These are phyloP conservation scores for Taxidea taxus DNA, from an alignment of 2,113 vertebrate species.

Conservation along the genomic window DNA sequence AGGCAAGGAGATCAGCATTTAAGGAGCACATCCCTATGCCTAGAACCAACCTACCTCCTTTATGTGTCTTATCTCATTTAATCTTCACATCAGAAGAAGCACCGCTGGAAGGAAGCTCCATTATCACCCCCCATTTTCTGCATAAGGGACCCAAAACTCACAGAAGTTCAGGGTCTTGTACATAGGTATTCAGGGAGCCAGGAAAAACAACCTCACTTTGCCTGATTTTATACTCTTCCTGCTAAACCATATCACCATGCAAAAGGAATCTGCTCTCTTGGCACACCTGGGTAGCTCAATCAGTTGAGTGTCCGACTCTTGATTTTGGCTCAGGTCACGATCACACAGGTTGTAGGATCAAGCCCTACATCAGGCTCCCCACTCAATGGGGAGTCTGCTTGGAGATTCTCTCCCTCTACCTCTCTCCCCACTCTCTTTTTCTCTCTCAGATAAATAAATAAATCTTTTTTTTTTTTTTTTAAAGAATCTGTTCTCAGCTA, in stretches of 20 bases:
- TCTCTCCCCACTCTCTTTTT: neutral
- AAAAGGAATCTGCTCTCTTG: neutral
- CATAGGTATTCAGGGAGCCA: neutral
- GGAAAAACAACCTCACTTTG: neutral
- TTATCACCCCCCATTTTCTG: neutral
- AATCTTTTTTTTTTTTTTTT: neutral
- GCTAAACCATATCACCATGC: neutral
- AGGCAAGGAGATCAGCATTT: neutral
- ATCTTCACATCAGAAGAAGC: neutral
- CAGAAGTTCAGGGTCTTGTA: neutral
- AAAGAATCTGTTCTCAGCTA: neutral
- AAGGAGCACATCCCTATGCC: neutral
- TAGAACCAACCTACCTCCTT: neutral
- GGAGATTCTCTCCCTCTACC: neutral
- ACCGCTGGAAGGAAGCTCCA: neutral
- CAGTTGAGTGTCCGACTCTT: neutral
- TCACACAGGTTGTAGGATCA: neutral
- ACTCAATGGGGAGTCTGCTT: neutral
- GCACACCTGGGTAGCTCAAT: neutral
- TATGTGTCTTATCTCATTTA: neutral
- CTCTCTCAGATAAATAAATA: neutral
- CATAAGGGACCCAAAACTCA: neutral
- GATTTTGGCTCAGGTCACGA: neutral
- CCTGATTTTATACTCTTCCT: neutral
- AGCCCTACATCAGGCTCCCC: neutral